Conservation (phyloP, 2,113 vertebrate species). For the Elanoides forficatus region DNA sequence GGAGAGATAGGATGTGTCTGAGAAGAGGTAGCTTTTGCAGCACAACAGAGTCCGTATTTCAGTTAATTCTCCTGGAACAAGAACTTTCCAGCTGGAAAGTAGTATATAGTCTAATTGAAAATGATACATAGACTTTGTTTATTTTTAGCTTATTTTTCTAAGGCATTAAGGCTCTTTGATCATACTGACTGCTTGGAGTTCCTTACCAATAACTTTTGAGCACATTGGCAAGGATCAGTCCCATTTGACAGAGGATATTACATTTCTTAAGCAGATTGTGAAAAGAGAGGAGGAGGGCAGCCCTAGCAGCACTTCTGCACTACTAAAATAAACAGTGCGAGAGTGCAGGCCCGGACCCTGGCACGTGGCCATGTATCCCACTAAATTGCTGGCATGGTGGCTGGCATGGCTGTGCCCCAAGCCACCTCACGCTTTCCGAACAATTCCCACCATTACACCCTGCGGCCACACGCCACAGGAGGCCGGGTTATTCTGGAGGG, state of each 20-base stretch:
- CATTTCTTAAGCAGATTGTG: neutral
- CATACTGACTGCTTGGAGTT: neutral
- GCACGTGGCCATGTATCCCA: neutral
- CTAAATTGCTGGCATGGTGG: neutral
- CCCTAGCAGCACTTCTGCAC: neutral
- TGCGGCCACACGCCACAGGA: neutral
- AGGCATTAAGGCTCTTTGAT: conserved; percentile 23
- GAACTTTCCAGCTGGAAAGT: neutral
- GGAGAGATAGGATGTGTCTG: neutral
- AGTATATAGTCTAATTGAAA: neutral
- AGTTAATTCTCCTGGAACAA: neutral
- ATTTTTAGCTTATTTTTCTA: conserved; percentile 40
- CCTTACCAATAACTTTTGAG: neutral
- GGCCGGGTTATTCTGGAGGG: accelerated
- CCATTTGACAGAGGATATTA: neutral
- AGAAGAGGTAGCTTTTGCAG: neutral
- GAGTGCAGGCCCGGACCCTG: neutral
- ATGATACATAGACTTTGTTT: neutral
- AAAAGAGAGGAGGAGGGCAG: neutral
- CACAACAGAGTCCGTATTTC: neutral
- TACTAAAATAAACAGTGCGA: neutral
- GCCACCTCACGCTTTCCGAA: neutral
- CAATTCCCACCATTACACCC: neutral
- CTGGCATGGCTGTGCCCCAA: neutral
- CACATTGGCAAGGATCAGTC: neutral